A percentile compares a stretch with the other conserved stretches of the same genome.
These are phyloP conservation scores for Myzus persicae DNA, from an alignment of 1,140 invertebrate genomes.

Conservation along the genomic window DNA sequence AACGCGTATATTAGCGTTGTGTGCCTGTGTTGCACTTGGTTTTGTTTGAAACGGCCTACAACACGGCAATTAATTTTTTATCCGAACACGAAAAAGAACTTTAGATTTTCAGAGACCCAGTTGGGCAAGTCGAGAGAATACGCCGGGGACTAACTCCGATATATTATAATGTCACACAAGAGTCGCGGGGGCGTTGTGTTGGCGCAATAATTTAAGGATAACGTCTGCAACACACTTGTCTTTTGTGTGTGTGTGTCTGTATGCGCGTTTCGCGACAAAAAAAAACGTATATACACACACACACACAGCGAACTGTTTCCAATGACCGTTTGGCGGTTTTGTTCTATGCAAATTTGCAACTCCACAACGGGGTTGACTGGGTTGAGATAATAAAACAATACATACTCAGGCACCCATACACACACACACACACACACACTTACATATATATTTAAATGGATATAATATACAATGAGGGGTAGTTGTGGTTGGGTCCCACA, in stretches of 20 bases:
- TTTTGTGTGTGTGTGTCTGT: not conserved
- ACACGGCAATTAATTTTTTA: constrained; percentile 1
- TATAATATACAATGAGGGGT: not conserved
- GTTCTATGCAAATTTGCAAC: constrained; percentile 47
- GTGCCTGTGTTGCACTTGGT: not conserved
- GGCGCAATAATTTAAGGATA: constrained; percentile 55
- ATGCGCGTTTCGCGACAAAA: not conserved
- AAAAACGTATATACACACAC: not conserved
- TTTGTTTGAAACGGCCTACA: not conserved
- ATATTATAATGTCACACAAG: constrained; percentile 24
- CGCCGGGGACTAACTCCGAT: not conserved
- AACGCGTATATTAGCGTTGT: not conserved
- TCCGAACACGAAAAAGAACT: constrained; percentile 14
- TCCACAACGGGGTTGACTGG: constrained; percentile 1
- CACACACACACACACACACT: not conserved
- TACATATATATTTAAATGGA: not conserved
- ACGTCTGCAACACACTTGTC: constrained; percentile 48
- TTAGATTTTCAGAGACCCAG: not conserved
- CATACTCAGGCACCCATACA: too few relatives aligned
- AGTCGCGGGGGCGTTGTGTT: constrained; percentile 35
- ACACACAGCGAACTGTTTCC: constrained; percentile 28
- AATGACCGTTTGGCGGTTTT: constrained; percentile 52
- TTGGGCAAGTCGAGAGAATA: not conserved
- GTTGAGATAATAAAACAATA: constrained; percentile 42
- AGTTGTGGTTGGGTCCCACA: not conserved